phyloP scores from a whole-genome alignment of 2,797 vertebrate species.

The Fistularia tabacaria region DNA sequence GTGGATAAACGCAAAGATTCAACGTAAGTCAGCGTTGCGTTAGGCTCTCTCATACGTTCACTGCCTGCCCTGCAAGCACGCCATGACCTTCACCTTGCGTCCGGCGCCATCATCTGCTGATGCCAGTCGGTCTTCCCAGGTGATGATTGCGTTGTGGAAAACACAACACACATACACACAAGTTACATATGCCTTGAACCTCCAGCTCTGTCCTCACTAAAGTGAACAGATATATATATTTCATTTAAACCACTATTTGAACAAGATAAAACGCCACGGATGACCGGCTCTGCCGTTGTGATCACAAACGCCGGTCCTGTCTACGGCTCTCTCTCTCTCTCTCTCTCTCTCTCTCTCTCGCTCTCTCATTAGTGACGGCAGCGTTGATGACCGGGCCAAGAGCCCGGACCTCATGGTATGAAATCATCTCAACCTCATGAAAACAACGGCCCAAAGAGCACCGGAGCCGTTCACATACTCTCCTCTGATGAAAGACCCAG shows the following conservation, averaged over 20 bases:
- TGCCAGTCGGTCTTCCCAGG: constrained; percentile 42
- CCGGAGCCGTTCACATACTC: constrained; percentile 16
- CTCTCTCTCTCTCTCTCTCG: constrained; percentile 24
- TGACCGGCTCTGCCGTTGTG: constrained; percentile 2
- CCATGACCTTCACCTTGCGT: constrained; percentile 60
- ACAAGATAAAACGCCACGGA: constrained; percentile 25
- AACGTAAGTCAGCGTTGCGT: constrained; percentile 7
- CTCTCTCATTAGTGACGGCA: constrained; percentile 26
- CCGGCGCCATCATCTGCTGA: constrained; percentile 53
- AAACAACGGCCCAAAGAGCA: constrained; percentile 48
- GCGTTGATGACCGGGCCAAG: no score
- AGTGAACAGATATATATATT: constrained; percentile 22
- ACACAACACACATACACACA: constrained; percentile 9
- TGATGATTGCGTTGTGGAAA: constrained; percentile 37
- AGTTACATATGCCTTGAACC: constrained; percentile 1
- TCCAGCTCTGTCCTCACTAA: constrained; percentile 2
- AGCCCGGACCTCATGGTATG: background rate
- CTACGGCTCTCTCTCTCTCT: background rate
- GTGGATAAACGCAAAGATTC: no score
- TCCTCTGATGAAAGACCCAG: constrained; percentile 32
- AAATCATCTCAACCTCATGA: constrained; percentile 36
- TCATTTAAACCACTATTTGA: constrained; percentile 6
- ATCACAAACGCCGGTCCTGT: background rate
- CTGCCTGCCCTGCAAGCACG: constrained; percentile 20
- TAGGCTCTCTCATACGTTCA: constrained; percentile 3